phyloP scores from a whole-genome alignment of 2,888 invertebrate genomes.

The Branchellion lobata region DNA sequence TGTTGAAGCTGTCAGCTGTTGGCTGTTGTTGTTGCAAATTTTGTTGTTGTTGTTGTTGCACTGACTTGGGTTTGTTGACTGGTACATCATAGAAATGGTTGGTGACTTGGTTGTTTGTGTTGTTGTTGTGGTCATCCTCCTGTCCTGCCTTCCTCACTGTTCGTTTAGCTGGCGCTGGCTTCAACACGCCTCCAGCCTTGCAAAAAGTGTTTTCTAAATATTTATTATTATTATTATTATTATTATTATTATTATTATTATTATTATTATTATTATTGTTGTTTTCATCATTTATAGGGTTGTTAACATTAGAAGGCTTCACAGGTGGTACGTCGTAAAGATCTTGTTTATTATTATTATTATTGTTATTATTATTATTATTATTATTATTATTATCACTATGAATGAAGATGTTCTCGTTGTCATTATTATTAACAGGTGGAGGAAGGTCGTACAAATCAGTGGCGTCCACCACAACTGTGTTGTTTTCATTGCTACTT shows the following conservation, averaged over 20 bases:
- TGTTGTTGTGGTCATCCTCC: not conserved
- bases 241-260: no score
- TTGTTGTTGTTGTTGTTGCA: no score
- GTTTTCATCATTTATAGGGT: not conserved
- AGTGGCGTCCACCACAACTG: no score
- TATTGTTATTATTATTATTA: not conserved
- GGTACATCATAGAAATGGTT: slow-evolving; percentile 21
- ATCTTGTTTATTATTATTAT: not conserved
- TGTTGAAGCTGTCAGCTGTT: not conserved
- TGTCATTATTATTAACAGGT: no score
- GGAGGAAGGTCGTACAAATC: not conserved
- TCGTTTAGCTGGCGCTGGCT: not conserved
- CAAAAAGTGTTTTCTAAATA: not conserved
- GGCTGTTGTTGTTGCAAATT: not conserved
- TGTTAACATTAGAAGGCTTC: not conserved
- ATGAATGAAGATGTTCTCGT: no score
- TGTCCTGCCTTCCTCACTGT: not conserved
- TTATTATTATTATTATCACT: no score
- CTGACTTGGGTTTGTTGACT: not conserved
- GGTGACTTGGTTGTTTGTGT: not conserved
- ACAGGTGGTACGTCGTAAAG: not conserved
- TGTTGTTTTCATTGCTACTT: no score
- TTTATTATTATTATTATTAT: no score
- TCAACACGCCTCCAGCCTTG: not conserved
- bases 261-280: not conserved